phyloP scores from a whole-genome alignment of 1,140 invertebrate genomes.

The Drosophila ficusphila region DNA sequence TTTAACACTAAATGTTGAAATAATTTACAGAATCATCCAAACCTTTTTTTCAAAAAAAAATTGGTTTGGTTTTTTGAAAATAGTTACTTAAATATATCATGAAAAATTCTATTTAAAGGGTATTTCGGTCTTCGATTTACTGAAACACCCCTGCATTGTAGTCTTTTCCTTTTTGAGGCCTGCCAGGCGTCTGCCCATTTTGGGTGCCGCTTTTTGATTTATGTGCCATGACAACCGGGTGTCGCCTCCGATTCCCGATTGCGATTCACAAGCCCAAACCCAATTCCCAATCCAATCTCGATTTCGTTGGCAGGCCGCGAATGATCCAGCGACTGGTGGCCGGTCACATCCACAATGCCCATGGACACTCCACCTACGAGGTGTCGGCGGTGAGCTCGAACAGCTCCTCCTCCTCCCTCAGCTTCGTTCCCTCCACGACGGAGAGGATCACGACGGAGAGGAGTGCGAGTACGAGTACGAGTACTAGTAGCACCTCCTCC shows the following conservation, averaged over 20 bases:
- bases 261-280: no score
- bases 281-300: no score
- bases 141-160: not conserved
- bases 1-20: no score
- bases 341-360: constrained; percentile 86
- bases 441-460: constrained; percentile 9
- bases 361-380: constrained; percentile 71
- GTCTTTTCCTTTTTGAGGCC: not conserved
- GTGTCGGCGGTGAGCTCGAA: constrained; percentile 71
- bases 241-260: not conserved
- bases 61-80: no score
- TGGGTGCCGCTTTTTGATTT: constrained; percentile 5
- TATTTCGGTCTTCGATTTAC: not conserved
- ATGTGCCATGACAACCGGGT: not conserved
- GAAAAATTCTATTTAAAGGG: not conserved
- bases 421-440: constrained; percentile 9
- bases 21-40: no score
- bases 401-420: constrained; percentile 44
- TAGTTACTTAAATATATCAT: no score
- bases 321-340: constrained; percentile 87
- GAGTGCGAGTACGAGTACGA: no score
- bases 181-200: not conserved
- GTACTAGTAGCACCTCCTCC: not conserved
- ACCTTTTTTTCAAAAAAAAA: no score
- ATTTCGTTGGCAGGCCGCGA: constrained; percentile 82